Evolutionary conservation across 2,797 vertebrate genomes (phyloP).

Genomic region (Manis pentadactyla): DNA sequence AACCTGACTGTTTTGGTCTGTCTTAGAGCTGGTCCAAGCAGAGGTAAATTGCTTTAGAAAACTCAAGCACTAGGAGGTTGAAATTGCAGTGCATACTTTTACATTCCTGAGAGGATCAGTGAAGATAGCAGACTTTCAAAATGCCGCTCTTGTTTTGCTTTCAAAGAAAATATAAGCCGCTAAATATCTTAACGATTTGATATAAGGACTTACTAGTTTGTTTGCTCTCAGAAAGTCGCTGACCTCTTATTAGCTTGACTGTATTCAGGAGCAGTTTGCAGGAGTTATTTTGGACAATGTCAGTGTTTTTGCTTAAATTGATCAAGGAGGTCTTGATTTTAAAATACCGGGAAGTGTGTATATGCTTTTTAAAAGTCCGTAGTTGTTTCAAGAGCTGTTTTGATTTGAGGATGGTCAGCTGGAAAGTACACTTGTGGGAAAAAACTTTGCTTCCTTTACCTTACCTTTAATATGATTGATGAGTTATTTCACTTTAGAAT

Average conservation of each 20-base stretch:
- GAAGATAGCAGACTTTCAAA: slow-evolving; percentile 54
- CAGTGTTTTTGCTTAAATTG: slow-evolving; percentile 47
- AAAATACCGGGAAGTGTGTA: background rate
- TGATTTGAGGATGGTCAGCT: slow-evolving; percentile 3
- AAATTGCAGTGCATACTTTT: slow-evolving; percentile 45
- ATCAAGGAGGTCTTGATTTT: slow-evolving; percentile 41
- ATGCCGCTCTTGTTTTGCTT: slow-evolving; percentile 61
- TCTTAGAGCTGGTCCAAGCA: slow-evolving; percentile 63
- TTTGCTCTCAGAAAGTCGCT: background rate
- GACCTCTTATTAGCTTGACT: background rate
- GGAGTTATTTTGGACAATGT: background rate
- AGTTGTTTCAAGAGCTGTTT: background rate
- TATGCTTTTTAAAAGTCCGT: background rate
- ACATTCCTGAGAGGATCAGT: slow-evolving; percentile 76
- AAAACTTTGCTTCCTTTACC: background rate
- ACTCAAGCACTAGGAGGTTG: slow-evolving; percentile 55
- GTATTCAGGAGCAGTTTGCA: background rate
- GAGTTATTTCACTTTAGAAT: slow-evolving; percentile 31
- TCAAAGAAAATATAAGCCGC: slow-evolving; percentile 52
- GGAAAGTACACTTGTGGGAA: background rate
- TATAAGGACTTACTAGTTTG: background rate
- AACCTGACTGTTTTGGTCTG: background rate
- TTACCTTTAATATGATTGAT: slow-evolving; percentile 17
- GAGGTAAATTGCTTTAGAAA: slow-evolving; percentile 67
- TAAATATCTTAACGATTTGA: background rate